A percentile compares a stretch with the other conserved stretches of the same genome.
phyloP scores from a whole-genome alignment of 37 sponge, comb jelly and placozoan species.

The Diacarnus erythraeanus region DNA sequence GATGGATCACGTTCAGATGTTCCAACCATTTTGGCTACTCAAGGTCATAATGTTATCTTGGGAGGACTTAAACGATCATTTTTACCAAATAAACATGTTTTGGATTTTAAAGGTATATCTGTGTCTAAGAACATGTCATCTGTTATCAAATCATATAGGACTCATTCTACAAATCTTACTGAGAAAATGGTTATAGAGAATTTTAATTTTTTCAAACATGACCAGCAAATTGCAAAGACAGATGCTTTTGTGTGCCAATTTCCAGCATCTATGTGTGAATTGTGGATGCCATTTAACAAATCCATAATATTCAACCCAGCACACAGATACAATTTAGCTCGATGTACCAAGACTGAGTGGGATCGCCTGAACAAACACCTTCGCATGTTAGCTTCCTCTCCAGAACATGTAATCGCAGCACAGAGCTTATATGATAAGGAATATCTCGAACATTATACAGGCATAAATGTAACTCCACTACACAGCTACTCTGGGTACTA shows the following conservation, averaged over 20 bases:
- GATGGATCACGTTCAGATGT: conserved; percentile 39
- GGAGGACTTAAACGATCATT: conserved; percentile 1
- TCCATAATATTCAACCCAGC: conserved; percentile 26
- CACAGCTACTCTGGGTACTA: conserved; percentile 22
- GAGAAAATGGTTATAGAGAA: conserved; percentile 32
- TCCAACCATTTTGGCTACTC: conserved; percentile 15
- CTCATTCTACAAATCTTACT: conserved; percentile 2
- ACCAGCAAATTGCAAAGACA: conserved; percentile 6
- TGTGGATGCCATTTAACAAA: conserved; percentile 69
- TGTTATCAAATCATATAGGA: background rate
- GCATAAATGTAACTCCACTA: conserved; percentile 29
- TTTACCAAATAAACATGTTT: conserved; percentile 17
- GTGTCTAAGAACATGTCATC: conserved; percentile 20
- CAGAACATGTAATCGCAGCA: conserved; percentile 35
- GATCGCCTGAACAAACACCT: conserved; percentile 39
- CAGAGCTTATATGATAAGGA: conserved; percentile 35
- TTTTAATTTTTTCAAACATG: conserved; percentile 41
- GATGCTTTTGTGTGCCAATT: conserved; percentile 47
- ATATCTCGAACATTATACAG: conserved; percentile 52
- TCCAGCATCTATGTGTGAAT: conserved; percentile 40
- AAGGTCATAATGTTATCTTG: conserved; percentile 36
- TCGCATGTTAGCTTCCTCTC: conserved; percentile 21
- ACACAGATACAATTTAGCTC: conserved; percentile 48
- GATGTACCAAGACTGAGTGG: conserved; percentile 32
- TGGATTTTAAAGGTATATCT: conserved; percentile 19